phyloP scores from a whole-genome alignment of 2,797 vertebrate genomes.

The Argya squamiceps region DNA sequence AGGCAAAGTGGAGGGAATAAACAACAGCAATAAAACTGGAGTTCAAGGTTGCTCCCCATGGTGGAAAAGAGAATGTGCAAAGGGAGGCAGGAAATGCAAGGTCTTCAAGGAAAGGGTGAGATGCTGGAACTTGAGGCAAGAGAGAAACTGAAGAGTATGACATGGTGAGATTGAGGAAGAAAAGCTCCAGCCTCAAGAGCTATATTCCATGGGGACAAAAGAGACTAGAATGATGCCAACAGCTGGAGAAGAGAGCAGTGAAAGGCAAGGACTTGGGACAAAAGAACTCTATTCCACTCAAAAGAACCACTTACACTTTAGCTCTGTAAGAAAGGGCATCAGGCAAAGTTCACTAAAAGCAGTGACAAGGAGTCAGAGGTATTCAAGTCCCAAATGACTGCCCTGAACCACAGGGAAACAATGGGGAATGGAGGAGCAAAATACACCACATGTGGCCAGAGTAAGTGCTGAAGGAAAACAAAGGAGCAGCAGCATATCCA shows the following conservation, averaged over 20 bases:
- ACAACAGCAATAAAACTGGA: neutral
- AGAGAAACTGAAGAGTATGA: neutral
- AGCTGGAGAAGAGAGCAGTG: neutral
- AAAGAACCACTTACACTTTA: neutral
- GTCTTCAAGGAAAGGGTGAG: neutral
- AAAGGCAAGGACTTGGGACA: neutral
- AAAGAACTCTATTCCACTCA: neutral
- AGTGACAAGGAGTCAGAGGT: neutral
- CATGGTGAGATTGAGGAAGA: neutral
- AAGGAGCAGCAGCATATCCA: neutral
- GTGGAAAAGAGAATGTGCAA: neutral
- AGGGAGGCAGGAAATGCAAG: neutral
- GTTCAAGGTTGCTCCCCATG: neutral
- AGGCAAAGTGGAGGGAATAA: neutral
- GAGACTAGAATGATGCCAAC: neutral
- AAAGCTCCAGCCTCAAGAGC: neutral
- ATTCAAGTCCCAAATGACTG: neutral
- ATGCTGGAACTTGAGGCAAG: neutral
- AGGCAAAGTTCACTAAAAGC: neutral
- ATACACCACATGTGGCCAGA: neutral
- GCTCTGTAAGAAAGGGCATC: neutral
- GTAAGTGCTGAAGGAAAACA: neutral
- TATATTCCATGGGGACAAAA: neutral
- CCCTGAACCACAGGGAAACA: neutral
- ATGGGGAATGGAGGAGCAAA: neutral